Percentiles rank a stretch among this genome's conserved stretches.
Evolutionary conservation across 2,888 invertebrate genomes (phyloP).

Genomic region (Papilio protenor): DNA sequence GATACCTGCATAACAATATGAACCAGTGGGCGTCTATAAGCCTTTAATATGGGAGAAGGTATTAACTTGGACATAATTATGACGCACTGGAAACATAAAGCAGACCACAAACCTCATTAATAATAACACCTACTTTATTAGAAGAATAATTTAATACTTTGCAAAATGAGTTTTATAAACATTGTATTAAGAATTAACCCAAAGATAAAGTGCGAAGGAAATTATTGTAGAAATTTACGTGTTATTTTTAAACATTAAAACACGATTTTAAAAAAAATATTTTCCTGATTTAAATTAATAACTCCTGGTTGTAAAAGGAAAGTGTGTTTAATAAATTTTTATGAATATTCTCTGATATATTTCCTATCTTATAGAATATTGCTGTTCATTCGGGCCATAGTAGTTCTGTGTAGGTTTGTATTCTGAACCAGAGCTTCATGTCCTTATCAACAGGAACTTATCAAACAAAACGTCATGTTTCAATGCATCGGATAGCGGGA

Average conservation of each 20-base stretch:
- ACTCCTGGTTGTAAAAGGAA: too few relatives aligned
- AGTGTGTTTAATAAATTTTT: too few relatives aligned
- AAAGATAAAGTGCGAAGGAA: too few relatives aligned
- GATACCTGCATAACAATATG: constrained; percentile 8
- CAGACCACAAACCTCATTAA: constrained; percentile 24
- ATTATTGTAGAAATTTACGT: too few relatives aligned
- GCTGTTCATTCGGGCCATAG: neutral
- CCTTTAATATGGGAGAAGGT: constrained; percentile 41
- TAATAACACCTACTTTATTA: neutral
- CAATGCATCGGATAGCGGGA: neutral
- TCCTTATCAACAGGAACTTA: neutral
- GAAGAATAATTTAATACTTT: neutral
- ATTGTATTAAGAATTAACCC: neutral
- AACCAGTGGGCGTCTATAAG: constrained; percentile 28
- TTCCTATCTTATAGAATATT: neutral
- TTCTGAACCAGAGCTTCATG: neutral
- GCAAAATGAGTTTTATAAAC: neutral
- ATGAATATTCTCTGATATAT: too few relatives aligned
- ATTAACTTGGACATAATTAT: constrained; percentile 44
- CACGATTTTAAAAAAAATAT: too few relatives aligned
- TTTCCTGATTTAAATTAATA: too few relatives aligned
- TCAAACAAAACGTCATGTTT: neutral
- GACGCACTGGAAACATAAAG: constrained; percentile 37
- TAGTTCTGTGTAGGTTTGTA: neutral
- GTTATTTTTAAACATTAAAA: too few relatives aligned